A percentile compares a stretch with the other conserved stretches of the same genome.
phyloP scores from a whole-genome alignment of 2,888 invertebrate genomes.

The Quadroppia sp. region DNA sequence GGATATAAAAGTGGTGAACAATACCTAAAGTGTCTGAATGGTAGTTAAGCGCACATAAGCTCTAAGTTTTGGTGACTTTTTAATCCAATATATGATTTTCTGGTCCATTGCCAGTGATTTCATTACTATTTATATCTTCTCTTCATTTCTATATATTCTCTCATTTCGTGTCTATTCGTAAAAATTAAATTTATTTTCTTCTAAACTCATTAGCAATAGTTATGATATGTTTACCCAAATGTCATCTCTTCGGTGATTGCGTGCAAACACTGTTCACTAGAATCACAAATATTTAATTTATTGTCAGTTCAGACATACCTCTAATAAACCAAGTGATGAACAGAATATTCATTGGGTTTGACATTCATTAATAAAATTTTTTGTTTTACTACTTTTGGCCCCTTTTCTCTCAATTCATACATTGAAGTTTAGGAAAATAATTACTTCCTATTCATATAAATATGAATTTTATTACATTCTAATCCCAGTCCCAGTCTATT shows the following conservation, averaged over 20 bases:
- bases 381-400: neutral
- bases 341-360: neutral
- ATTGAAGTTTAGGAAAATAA: neutral
- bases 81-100: slow-evolving; percentile 1
- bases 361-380: neutral
- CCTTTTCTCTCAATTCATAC: neutral
- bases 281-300: neutral
- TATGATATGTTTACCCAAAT: slow-evolving; percentile 19
- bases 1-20: neutral
- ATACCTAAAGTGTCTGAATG: neutral
- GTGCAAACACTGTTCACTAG: neutral
- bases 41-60: neutral
- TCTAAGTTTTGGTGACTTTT: slow-evolving; percentile 21
- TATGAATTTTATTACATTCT: neutral
- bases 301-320: neutral
- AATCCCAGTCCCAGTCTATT: too few relatives aligned
- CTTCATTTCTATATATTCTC: neutral
- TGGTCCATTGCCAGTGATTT: neutral
- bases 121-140: neutral
- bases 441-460: slow-evolving; percentile 1
- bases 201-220: neutral
- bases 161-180: neutral
- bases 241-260: slow-evolving; percentile 5
- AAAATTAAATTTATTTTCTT: neutral
- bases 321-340: neutral